Evolutionary conservation across 2,797 vertebrate species (phyloP).

Genomic region (Girardinus metallicus): DNA sequence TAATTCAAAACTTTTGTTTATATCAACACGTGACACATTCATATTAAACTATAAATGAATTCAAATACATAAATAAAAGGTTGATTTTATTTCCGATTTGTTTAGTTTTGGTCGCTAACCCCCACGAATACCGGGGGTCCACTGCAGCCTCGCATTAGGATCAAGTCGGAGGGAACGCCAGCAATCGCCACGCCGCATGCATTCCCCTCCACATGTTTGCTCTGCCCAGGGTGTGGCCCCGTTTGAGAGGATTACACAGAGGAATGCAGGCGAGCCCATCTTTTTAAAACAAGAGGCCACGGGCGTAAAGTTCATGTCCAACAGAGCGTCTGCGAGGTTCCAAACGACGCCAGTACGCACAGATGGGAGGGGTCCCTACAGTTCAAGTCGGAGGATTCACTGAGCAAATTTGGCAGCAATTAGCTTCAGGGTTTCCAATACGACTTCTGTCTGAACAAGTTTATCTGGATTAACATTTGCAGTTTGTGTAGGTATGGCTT

Average conservation of each 20-base stretch:
- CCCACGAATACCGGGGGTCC: constrained; percentile 1
- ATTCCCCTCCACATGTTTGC: constrained; percentile 73
- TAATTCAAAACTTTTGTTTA: too few relatives aligned
- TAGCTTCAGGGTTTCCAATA: constrained; percentile 10
- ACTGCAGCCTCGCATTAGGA: constrained; percentile 49
- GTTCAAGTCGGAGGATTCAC: not conserved
- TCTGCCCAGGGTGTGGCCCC: constrained; percentile 73
- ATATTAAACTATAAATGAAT: too few relatives aligned
- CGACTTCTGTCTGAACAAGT: constrained; percentile 25
- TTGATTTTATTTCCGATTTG: not conserved
- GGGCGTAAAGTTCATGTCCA: constrained; percentile 58
- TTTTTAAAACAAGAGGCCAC: constrained; percentile 65
- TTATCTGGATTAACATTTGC: not conserved
- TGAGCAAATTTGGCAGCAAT: not conserved
- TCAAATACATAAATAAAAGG: not conserved
- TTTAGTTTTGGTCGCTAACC: not conserved
- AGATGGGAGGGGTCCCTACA: constrained; percentile 5
- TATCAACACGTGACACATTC: too few relatives aligned
- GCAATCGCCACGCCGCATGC: constrained; percentile 48
- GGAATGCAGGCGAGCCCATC: constrained; percentile 77
- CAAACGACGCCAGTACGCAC: constrained; percentile 31
- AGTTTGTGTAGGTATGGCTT: not conserved
- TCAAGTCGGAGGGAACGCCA: constrained; percentile 57
- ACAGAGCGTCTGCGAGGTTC: constrained; percentile 46
- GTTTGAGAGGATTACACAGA: constrained; percentile 74